A percentile compares a stretch with the other conserved stretches of the same genome.
Conservation (phyloP, 35 echinoderm and acorn worm species). For the Heliocidaris tuberculata region DNA sequence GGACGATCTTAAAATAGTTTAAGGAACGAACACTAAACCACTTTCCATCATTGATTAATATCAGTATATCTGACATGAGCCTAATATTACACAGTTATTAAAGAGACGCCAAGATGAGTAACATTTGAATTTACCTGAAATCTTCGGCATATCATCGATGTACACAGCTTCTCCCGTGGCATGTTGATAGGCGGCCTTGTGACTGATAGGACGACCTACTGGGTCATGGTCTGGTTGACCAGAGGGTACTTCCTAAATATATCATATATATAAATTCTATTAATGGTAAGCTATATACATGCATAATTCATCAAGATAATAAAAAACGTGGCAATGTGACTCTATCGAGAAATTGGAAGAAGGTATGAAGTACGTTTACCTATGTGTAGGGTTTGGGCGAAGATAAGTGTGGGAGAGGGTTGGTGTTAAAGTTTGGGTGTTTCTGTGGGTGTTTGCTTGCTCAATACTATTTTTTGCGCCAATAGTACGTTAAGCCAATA, state of each 20-base stretch:
- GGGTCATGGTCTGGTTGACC: constrained; percentile 54
- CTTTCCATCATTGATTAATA: no score
- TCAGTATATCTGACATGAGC: neutral
- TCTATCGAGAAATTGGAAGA: neutral
- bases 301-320: neutral
- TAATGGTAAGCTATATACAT: neutral
- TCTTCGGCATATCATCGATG: constrained; percentile 60
- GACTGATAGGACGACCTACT: constrained; percentile 62
- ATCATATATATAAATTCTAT: neutral
- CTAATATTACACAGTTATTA: no score
- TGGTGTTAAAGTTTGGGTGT: no score
- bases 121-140: constrained; percentile 29
- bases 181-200: constrained; percentile 63
- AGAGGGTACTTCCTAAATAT: constrained; percentile 50
- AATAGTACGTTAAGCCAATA: no score
- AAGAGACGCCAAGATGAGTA: no score
- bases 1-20: no score
- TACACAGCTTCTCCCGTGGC: constrained; percentile 75
- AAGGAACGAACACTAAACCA: no score
- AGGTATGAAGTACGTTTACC: neutral
- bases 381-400: no score
- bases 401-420: no score
- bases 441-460: no score
- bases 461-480: no score
- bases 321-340: neutral